Base-by-base conservation (phyloP, 2,797 vertebrate species). In the Ptychobarbus kaznakovi region DNA sequence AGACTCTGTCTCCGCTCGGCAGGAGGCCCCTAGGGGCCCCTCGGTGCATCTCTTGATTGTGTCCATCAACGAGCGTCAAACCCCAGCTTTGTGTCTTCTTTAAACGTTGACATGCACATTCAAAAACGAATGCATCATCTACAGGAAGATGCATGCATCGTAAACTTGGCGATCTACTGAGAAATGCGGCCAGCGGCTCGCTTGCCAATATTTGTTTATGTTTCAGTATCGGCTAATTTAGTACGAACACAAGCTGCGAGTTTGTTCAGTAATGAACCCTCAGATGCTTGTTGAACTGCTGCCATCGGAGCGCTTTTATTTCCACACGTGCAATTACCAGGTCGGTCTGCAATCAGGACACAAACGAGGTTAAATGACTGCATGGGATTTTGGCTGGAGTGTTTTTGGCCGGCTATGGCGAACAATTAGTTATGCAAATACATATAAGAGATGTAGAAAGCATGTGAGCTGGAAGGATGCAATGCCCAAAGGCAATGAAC, bases 151-250 rank as follows among this genome's bases (percentile, higher is more conserved):
- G 44, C 58, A 16, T 32, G 76, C 76, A 63, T 63, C 53, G 10
- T 25, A 32, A 46, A 38, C 40, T 78, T 78, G 76, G 56, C 70
- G 70, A 18, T 74, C n/a, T 4, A 1, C 18, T 16, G 61, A 63
- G 25, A 51, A 42, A 42, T 9, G 40, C 40, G 9, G 40, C 40
- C 40, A 42, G 40, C 40, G 40, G 69, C 79, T 69, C 28, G 16
- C 6, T 25, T 92, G 92, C 92, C 92, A 93, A 84, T 92, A 85
- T 93, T 91, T 92, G 91, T 89, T 89, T 90, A 88, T 87, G 86
- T 89, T 86, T 85, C 90, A 86, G 85, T 73, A n/a, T 86, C 72
- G 38, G 88, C 40, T 88, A 89, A 89, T 87, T 90, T 81, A 90
- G 83, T 88, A 88, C 86, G 90, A 91, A 89, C 92, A 89, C 91